phyloP scores from a whole-genome alignment of 2,113 vertebrate species.

The Pseudopodoces humilis region DNA sequence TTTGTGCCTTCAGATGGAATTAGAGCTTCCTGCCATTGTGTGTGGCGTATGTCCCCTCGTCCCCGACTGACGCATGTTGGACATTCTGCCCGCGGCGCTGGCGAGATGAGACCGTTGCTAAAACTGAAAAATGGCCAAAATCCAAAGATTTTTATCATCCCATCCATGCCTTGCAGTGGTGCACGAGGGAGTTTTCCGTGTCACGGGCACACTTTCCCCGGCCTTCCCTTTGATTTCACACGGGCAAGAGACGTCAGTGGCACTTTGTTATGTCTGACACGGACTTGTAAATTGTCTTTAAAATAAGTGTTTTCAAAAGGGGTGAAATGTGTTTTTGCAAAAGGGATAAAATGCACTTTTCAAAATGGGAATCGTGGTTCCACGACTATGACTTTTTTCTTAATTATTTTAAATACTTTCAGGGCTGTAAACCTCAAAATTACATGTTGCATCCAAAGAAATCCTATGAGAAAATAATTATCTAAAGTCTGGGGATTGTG shows the following conservation, averaged over 20 bases:
- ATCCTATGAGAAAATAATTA: not conserved
- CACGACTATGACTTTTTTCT: not conserved
- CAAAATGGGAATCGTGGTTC: not conserved
- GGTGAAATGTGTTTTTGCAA: fast-evolving
- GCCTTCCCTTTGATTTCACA: not conserved
- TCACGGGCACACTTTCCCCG: not conserved
- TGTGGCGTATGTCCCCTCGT: constrained; percentile 51
- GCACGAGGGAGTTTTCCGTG: constrained; percentile 15
- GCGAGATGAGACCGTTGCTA: constrained; percentile 34
- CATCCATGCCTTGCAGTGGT: not conserved
- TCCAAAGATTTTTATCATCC: constrained; percentile 70
- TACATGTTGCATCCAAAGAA: not conserved
- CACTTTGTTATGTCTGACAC: not conserved
- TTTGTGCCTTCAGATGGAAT: constrained; percentile 79
- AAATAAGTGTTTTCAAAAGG: not conserved
- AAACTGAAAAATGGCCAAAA: constrained; percentile 20
- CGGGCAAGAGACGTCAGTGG: not conserved
- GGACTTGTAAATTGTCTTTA: not conserved
- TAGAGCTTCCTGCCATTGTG: constrained; percentile 82
- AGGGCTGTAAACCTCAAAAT: not conserved
- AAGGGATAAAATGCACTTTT: not conserved
- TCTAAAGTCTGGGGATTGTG: not conserved
- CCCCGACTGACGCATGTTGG: constrained; percentile 75
- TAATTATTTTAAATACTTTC: not conserved
- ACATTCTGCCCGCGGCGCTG: constrained; percentile 25